phyloP scores from a whole-genome alignment of 2,888 invertebrate species.

The Orthosia gothica region DNA sequence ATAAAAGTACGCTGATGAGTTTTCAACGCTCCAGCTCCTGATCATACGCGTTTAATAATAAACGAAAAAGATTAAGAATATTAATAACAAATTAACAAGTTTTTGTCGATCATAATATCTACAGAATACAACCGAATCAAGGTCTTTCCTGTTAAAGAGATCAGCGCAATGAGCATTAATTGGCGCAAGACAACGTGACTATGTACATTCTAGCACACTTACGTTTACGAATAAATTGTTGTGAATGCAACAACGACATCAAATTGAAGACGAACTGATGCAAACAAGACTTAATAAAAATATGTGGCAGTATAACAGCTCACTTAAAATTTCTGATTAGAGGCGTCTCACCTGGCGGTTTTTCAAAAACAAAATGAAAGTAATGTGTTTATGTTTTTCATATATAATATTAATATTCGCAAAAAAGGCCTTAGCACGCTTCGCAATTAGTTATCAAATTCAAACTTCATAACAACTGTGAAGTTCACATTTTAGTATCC shows the following conservation, averaged over 20 bases:
- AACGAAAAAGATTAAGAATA: neutral
- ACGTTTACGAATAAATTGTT: constrained; percentile 1
- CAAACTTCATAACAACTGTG: too few species aligned
- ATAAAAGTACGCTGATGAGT: neutral
- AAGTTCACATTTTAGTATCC: too few species aligned
- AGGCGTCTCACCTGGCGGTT: neutral
- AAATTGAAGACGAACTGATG: neutral
- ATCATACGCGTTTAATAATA: neutral
- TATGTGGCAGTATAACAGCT: too few species aligned
- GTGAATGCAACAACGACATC: constrained; percentile 11
- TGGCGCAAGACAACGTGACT: constrained; percentile 21
- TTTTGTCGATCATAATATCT: constrained; percentile 1
- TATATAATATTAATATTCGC: too few species aligned
- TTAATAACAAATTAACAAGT: neutral
- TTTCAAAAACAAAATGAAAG: neutral
- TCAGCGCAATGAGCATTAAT: constrained; percentile 50
- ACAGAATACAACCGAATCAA: constrained; percentile 26
- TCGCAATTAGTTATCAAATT: too few species aligned
- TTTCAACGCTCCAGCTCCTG: neutral
- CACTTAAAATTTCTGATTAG: too few species aligned
- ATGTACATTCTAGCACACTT: constrained; percentile 1
- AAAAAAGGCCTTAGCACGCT: too few species aligned
- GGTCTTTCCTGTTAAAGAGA: constrained; percentile 47
- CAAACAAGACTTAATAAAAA: too few species aligned
- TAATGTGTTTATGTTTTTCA: neutral